These are phyloP conservation scores for Aplochiton taeniatus DNA, from an alignment of 2,797 vertebrate species.

Conservation along the genomic window DNA sequence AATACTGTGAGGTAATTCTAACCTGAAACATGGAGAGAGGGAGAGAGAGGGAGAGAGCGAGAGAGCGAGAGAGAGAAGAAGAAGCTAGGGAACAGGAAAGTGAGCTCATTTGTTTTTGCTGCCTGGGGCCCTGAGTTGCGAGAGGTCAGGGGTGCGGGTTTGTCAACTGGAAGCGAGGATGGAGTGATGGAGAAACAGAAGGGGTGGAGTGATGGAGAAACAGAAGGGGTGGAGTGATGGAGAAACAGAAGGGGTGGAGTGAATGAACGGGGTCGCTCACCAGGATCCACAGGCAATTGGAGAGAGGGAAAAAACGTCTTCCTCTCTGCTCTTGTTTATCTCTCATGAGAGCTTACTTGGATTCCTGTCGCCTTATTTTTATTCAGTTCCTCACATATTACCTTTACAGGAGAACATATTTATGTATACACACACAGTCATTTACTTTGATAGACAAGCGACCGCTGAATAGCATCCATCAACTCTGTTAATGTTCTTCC, in stretches of 20 bases:
- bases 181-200: slow-evolving; percentile 20
- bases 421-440: slow-evolving; percentile 27
- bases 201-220: background rate
- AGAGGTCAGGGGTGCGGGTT: slow-evolving; percentile 39
- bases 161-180: slow-evolving; percentile 38
- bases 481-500: too few relatives aligned
- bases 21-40: background rate
- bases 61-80: slow-evolving; percentile 21
- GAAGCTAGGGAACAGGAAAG: background rate
- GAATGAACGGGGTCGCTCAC: slow-evolving; percentile 17
- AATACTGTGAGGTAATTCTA: too few relatives aligned
- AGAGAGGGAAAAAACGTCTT: slow-evolving; percentile 26
- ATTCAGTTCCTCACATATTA: too few relatives aligned
- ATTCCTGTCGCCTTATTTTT: too few relatives aligned
- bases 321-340: slow-evolving; percentile 29
- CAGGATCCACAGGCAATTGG: slow-evolving; percentile 45
- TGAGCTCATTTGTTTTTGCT: slow-evolving; percentile 60
- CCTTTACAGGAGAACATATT: slow-evolving; percentile 23
- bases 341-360: background rate
- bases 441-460: slow-evolving; percentile 37
- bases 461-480: slow-evolving; percentile 32
- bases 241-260: slow-evolving; percentile 8
- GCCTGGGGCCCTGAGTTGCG: slow-evolving; percentile 29
- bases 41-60: background rate
- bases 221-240: background rate